phyloP scores from a whole-genome alignment of 2,113 vertebrate species.

The Prietella phreatophila region DNA sequence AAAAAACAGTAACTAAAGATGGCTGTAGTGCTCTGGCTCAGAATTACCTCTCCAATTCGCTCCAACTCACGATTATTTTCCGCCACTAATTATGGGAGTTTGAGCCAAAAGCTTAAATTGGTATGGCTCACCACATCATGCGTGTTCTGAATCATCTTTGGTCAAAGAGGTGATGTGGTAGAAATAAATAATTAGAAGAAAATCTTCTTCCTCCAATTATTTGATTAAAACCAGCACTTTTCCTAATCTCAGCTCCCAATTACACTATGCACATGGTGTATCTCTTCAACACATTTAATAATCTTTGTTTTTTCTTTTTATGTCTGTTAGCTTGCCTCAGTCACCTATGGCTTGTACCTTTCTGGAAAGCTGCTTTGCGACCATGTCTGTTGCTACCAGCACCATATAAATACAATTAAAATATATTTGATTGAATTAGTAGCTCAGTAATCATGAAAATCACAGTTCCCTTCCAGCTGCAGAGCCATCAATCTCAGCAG shows the following conservation, averaged over 20 bases:
- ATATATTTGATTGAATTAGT: neutral
- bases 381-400: neutral
- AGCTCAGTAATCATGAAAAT: neutral
- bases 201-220: neutral
- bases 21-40: neutral
- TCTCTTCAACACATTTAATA: neutral
- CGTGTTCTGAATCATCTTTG: neutral
- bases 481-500: neutral
- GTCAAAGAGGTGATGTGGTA: neutral
- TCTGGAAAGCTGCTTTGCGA: neutral
- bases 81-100: neutral
- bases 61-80: slow-evolving; percentile 18
- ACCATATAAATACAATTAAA: neutral
- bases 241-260: neutral
- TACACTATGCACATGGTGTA: too few relatives aligned
- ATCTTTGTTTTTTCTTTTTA: neutral
- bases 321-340: neutral
- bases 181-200: neutral
- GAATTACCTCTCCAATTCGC: neutral
- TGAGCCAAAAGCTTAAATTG: neutral
- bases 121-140: neutral
- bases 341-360: neutral
- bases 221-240: neutral
- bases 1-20: neutral
- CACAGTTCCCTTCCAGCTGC: neutral